Conservation (phyloP, 30 jellyfish, hydroid and myxozoan species). For the Hydra vulgaris region DNA sequence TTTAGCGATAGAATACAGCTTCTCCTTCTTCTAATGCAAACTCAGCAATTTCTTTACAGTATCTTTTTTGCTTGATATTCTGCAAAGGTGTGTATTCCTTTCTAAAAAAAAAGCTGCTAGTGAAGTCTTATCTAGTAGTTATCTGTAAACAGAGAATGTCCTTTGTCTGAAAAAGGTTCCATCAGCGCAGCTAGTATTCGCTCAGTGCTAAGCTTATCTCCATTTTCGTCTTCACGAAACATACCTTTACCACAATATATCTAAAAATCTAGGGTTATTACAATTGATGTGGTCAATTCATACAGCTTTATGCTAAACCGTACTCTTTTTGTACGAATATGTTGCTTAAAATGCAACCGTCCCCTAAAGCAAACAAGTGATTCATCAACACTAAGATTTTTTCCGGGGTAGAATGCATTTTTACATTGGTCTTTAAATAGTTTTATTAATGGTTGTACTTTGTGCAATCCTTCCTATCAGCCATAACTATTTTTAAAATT, state of each 20-base stretch:
- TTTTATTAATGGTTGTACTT: constrained; percentile 17
- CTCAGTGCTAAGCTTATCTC: background rate
- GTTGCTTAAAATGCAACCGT: constrained; percentile 6
- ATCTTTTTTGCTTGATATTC: background rate
- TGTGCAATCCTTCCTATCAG: too few relatives aligned
- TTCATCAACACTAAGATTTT: constrained; percentile 19
- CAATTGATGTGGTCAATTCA: constrained; percentile 19
- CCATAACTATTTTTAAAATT: too few relatives aligned
- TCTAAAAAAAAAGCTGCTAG: background rate
- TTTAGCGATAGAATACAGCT: background rate
- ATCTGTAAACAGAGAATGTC: constrained; percentile 18
- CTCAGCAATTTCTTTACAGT: background rate
- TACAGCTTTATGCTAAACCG: constrained; percentile 32
- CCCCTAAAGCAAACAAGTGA: constrained; percentile 22
- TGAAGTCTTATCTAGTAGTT: constrained; percentile 3
- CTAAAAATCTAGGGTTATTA: constrained; percentile 24
- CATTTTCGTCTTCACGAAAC: background rate
- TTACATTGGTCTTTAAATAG: constrained; percentile 18
- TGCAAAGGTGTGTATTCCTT: constrained; percentile 7
- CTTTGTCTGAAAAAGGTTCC: constrained; percentile 12
- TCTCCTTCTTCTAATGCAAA: background rate
- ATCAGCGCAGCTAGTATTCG: constrained; percentile 23
- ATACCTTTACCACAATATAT: constrained; percentile 22
- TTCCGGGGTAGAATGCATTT: constrained; percentile 17
- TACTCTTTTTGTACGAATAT: constrained; percentile 14